Conservation (phyloP, 2,113 vertebrate genomes). For the Desmodus rotundus region DNA sequence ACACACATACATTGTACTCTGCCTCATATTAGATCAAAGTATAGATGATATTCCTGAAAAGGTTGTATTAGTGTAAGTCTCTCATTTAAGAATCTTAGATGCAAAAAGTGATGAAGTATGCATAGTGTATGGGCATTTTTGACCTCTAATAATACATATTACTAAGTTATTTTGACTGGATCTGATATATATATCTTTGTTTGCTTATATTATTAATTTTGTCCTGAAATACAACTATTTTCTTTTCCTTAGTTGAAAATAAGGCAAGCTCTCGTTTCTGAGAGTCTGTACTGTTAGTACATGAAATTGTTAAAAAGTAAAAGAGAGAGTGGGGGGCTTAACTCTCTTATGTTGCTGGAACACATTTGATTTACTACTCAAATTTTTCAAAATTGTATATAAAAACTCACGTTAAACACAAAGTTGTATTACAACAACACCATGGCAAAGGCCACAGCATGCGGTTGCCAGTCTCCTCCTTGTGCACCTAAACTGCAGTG, state of each 20-base stretch:
- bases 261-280: background rate
- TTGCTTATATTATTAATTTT: background rate
- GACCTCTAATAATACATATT: background rate
- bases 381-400: background rate
- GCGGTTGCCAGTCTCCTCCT: background rate
- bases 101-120: background rate
- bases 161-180: background rate
- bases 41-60: background rate
- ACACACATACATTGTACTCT: too few species aligned
- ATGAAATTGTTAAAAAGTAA: background rate
- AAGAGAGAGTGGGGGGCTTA: background rate
- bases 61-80: background rate
- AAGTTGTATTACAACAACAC: background rate
- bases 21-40: background rate
- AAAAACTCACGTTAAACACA: background rate
- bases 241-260: background rate
- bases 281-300: background rate
- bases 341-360: background rate
- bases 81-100: background rate
- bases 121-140: background rate
- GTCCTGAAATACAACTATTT: background rate
- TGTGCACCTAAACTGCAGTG: background rate
- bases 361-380: background rate
- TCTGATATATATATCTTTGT: background rate
- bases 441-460: background rate